A percentile compares a stretch with the other conserved stretches of the same genome.
phyloP scores from a whole-genome alignment of 1,140 invertebrate species.

The Papilio aristodemus region DNA sequence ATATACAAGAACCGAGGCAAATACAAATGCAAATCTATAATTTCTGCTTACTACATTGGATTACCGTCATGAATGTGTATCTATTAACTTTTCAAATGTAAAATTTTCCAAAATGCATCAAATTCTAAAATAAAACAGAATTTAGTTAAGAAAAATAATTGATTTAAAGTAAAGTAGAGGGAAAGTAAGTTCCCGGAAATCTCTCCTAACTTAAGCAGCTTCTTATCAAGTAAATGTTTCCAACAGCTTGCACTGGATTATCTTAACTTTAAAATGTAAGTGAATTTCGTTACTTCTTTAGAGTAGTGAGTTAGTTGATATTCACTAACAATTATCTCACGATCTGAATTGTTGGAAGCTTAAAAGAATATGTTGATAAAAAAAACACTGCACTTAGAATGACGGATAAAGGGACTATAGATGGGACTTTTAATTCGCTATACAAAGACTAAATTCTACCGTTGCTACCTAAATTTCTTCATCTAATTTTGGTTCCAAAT shows the following conservation, averaged over 20 bases:
- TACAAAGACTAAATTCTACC: too few relatives aligned
- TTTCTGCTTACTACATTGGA: too few relatives aligned
- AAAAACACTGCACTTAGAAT: too few relatives aligned
- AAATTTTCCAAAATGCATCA: too few relatives aligned
- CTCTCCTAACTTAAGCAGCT: neutral
- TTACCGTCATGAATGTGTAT: too few relatives aligned
- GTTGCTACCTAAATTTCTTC: too few relatives aligned
- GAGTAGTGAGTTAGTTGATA: neutral
- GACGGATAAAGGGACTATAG: too few relatives aligned
- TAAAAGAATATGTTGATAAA: neutral
- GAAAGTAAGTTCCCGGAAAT: neutral
- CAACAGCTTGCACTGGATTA: conserved; percentile 10
- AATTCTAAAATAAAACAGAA: neutral
- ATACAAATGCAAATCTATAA: too few relatives aligned
- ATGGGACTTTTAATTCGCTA: too few relatives aligned
- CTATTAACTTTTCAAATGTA: too few relatives aligned
- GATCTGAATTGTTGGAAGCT: neutral
- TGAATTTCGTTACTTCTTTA: conserved; percentile 11
- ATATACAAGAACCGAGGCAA: too few relatives aligned
- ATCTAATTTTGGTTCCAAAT: too few relatives aligned
- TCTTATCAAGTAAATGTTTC: conserved; percentile 13
- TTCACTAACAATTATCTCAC: conserved; percentile 2
- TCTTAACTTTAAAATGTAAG: conserved; percentile 22
- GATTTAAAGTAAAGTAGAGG: neutral
- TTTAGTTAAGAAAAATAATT: conserved; percentile 1